Evolutionary conservation across 2,888 invertebrate genomes (phyloP), one percentile per base, ranked within the genome.

Genomic region (Oligia strigilis): DNA sequence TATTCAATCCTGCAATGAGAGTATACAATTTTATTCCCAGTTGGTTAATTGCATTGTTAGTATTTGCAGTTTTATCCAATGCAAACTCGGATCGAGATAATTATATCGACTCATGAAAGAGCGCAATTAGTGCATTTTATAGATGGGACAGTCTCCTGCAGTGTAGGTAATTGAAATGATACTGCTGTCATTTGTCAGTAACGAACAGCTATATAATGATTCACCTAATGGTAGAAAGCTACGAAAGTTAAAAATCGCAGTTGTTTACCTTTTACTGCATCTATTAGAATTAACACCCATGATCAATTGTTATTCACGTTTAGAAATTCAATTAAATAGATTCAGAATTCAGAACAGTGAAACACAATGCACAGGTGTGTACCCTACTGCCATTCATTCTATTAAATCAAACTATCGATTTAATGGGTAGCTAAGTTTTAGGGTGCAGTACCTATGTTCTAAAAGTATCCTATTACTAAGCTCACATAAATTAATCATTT

Each of bases 1-100:
- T 87, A 86, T 88, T 84, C 72, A 73, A 76, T 83, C 77, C 86
- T 82, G 73, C 75, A 82, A 82, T 69, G 60, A 67, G n/a, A 66
- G 17, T 73, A 72, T 64, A 79, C 40, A 73, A 81, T 77, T 77
- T 74, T 82, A 36, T 80, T 83, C 66, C 72, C 74, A 78, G 58
- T 80, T 78, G 52, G 65, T 72, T 86, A 84, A 81, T 46, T 58
- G 55, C 23, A 55, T 55, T 65, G 36, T 77, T 71, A 66, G 17
- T 55, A 65, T 49, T 40, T 46, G 40, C 29, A 49, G 43, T 60
- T 67, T 14, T 17, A 55, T 55, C 29, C 13, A 58, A 74, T 62
- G 52, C 23, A 17, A 64, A 77, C 29, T n/a, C 70, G 0, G 36
- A 64, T 60, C 17, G n/a, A 58, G 14, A 66, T 19, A 29, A 29